Percentiles rank a stretch among this genome's conserved stretches.
phyloP scores from a whole-genome alignment of 2,888 invertebrate genomes.

The Morinoia aosen region DNA sequence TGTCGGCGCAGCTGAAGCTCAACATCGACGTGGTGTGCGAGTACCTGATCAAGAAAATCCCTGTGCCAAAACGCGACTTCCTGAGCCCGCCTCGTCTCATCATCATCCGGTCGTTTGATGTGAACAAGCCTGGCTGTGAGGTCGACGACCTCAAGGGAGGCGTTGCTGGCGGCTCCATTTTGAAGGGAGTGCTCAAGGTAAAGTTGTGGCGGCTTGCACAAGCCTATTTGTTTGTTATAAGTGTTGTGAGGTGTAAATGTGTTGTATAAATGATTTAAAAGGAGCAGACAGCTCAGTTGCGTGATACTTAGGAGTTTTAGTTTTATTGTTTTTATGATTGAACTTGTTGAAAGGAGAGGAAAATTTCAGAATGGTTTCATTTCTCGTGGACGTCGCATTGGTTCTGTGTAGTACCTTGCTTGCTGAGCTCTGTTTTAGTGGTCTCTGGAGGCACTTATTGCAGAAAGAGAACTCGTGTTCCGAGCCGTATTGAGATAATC shows the following conservation, averaged over 20 bases:
- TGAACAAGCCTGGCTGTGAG: constrained; percentile 99
- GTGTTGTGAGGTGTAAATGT: not conserved
- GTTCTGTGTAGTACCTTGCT: too few relatives aligned
- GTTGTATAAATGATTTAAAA: too few relatives aligned
- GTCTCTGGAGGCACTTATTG: too few relatives aligned
- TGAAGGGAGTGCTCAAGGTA: constrained; percentile 91
- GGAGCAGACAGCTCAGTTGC: too few relatives aligned
- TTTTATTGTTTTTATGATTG: too few relatives aligned
- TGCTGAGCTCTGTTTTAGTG: too few relatives aligned
- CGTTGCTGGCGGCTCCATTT: constrained; percentile 98
- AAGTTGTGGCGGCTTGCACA: constrained; percentile 22
- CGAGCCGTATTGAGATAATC: too few relatives aligned
- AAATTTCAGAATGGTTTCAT: too few relatives aligned
- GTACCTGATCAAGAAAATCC: constrained; percentile 98
- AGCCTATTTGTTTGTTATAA: not conserved
- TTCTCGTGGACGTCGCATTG: too few relatives aligned
- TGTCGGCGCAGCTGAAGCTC: constrained; percentile 98
- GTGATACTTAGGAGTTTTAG: too few relatives aligned
- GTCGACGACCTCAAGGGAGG: constrained; percentile 98
- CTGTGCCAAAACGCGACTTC: constrained; percentile 95
- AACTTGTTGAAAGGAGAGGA: too few relatives aligned
- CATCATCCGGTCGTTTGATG: constrained; percentile 97
- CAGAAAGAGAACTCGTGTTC: too few relatives aligned
- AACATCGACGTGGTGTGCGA: constrained; percentile 99
- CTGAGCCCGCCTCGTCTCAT: constrained; percentile 95